Evolutionary conservation across 2,113 vertebrate genomes (phyloP).

Genomic region (Pristiophorus japonicus): DNA sequence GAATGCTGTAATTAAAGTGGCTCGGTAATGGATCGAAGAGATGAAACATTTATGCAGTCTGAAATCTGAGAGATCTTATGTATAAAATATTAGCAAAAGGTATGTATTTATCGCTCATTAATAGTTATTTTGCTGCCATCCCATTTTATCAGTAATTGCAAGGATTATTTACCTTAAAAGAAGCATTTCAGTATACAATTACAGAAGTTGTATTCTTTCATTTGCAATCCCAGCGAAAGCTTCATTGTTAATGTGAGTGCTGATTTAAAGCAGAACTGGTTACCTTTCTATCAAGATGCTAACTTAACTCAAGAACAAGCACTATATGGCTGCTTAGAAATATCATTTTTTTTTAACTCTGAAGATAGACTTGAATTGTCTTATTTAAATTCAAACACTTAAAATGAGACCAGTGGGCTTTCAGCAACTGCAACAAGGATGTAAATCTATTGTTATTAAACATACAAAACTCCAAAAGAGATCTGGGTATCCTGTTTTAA

Average conservation of each 20-base stretch:
- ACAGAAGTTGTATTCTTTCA: neutral
- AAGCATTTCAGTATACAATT: constrained; percentile 14
- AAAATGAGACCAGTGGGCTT: neutral
- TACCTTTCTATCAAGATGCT: neutral
- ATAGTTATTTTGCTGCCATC: neutral
- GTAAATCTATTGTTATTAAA: neutral
- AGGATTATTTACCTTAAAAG: neutral
- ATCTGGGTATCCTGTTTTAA: neutral
- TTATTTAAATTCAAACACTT: neutral
- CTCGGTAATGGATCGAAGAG: neutral
- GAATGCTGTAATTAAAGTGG: neutral
- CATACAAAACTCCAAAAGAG: neutral
- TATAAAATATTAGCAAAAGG: constrained; percentile 8
- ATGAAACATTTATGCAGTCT: neutral
- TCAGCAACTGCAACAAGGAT: neutral
- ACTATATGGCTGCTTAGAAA: too few relatives aligned
- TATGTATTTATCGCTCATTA: neutral
- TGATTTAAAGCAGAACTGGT: neutral
- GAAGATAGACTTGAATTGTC: neutral
- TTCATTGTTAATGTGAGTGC: neutral
- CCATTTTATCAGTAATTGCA: neutral
- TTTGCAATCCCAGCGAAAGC: neutral
- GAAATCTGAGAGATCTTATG: neutral
- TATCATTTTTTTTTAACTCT: neutral
- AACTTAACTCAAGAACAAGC: neutral